Evolutionary conservation across 1,140 invertebrate species (phyloP).

Genomic region (Drosophila pseudoobscura): DNA sequence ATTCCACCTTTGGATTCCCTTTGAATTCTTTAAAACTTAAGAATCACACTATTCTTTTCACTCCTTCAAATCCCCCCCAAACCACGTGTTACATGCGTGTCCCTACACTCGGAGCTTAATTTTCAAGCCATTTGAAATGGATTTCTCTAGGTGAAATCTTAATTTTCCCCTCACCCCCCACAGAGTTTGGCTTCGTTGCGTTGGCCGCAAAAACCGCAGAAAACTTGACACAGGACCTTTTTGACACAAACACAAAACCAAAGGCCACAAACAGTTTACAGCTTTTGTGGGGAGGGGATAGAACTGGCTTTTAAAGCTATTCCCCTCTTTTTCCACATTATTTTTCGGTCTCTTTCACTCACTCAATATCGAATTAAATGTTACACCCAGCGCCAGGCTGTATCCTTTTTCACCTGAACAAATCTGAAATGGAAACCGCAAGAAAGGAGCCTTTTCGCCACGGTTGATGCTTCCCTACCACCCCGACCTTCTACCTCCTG

Average conservation of each 20-base stretch:
- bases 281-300: too few relatives aligned
- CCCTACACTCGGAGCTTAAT: not conserved
- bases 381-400: constrained; percentile 12
- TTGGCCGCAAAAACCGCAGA: constrained; percentile 35
- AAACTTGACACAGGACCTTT: constrained; percentile 15
- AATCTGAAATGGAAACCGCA: constrained; percentile 59
- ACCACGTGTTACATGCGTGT: too few relatives aligned
- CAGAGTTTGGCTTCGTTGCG: constrained; percentile 16
- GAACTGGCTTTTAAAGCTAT: too few relatives aligned
- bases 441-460: constrained; percentile 24
- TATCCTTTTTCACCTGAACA: constrained; percentile 61
- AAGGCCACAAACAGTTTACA: constrained; percentile 31
- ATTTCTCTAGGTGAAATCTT: constrained; percentile 5
- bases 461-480: constrained; percentile 14
- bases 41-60: too few relatives aligned
- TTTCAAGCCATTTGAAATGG: not conserved
- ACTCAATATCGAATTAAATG: constrained; percentile 64
- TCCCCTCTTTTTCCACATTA: not conserved
- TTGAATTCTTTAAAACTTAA: too few relatives aligned
- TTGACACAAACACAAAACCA: constrained; percentile 15
- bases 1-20: too few relatives aligned
- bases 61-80: too few relatives aligned
- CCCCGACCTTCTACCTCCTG: too few relatives aligned
- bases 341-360: not conserved
- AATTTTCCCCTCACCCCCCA: not conserved